Base-by-base conservation (phyloP, 2,113 vertebrate genomes). In the Pungitius pungitius region DNA sequence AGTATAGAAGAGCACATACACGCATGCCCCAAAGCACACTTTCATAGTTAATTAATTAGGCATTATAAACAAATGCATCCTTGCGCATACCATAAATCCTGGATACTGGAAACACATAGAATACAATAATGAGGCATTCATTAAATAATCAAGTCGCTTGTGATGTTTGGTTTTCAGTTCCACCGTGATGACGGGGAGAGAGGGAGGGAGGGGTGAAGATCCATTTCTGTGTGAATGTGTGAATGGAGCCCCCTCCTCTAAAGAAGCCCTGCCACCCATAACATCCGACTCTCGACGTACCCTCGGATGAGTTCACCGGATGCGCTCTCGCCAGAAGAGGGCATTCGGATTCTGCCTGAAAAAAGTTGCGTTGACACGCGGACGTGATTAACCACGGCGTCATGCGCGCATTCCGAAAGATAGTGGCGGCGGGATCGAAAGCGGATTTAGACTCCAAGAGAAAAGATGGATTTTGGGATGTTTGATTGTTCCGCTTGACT, bases 301-400 rank as follows among this genome's bases (percentile, higher is more conserved):
- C 63, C 61, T 43, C 33, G 54, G 70, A 70, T 71, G 17, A 52
- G 81, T 76, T 80, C 77, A 58, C 27, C 79, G 77, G 87, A 88
- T 81, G 68, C 82, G 54, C 54, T 88, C 88, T 91, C 91, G 63
- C 93, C 93, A 93, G 93, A 93, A 94, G 93, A 92, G 93, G 93
- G 93, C 93, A 93, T 94, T 93, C 90, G 69, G 81, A 75, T 93
- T 89, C 91, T 91, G 85, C 77, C 75, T 87, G 80, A 90, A 90
- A n/a, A 92, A 94, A 94, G 91, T 93, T 92, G 80, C 87, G 75
- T 42, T 83, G 90, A 86, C 88, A 80, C 40, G 85, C 86, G 85
- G 87, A 78, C 89, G 88, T 87, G 84, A 88, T 92, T 81, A 86
- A 14, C 77, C 80, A 75, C 84, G 73, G 76, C 88, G 85, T 80